These are phyloP conservation scores for Cherax quadricarinatus DNA, from an alignment of 1,140 invertebrate species.

Conservation along the genomic window DNA sequence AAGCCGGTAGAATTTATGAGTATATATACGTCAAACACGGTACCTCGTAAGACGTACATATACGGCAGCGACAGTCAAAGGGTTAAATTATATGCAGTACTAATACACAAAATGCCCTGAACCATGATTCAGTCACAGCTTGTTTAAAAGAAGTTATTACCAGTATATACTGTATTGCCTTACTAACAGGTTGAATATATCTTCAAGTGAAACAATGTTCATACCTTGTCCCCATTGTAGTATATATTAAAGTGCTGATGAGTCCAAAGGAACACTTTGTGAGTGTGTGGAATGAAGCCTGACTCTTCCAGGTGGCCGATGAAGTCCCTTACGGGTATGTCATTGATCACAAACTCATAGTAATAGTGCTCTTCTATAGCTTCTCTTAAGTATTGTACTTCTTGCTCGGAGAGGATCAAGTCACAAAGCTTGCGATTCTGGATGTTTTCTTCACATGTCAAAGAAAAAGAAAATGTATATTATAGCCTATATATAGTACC, in stretches of 20 bases:
- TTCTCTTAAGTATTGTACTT: conserved; percentile 77
- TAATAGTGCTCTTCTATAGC: conserved; percentile 81
- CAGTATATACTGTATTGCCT: too few species aligned
- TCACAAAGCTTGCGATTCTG: conserved; percentile 78
- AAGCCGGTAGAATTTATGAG: too few species aligned
- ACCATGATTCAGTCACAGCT: too few species aligned
- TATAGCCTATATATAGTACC: too few species aligned
- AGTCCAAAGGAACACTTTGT: conserved; percentile 79
- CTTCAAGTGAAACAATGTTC: neutral
- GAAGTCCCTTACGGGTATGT: conserved; percentile 79
- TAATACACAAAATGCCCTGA: too few species aligned
- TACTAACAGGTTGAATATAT: too few species aligned
- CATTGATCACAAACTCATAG: conserved; percentile 81
- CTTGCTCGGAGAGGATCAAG: conserved; percentile 75
- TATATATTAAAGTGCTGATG: conserved; percentile 79
- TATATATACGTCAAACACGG: too few species aligned
- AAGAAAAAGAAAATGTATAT: too few species aligned
- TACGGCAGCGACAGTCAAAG: too few species aligned
- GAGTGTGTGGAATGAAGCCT: conserved; percentile 79
- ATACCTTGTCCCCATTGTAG: conserved; percentile 78
- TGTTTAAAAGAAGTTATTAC: too few species aligned
- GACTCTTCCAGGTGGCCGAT: conserved; percentile 80
- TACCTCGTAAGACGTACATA: too few species aligned
- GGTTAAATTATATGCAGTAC: too few species aligned
- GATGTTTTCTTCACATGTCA: conserved; percentile 70